Conservation (phyloP, 2,797 vertebrate genomes). For the Vireo griseus region DNA sequence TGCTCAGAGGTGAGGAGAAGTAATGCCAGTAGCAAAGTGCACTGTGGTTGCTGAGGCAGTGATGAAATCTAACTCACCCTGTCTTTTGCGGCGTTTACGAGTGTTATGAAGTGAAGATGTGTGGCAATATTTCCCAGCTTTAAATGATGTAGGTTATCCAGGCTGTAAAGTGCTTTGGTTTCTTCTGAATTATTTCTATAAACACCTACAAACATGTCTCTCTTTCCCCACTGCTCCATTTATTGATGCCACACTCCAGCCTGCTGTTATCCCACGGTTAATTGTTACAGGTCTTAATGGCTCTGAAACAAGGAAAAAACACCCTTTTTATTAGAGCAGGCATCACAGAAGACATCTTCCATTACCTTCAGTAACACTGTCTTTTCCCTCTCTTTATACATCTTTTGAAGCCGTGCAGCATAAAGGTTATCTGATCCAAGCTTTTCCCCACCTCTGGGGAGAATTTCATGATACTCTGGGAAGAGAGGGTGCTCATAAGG, state of each 20-base stretch:
- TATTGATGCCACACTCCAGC: background rate
- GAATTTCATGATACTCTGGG: background rate
- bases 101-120: background rate
- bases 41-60: background rate
- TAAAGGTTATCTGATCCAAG: background rate
- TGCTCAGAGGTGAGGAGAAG: background rate
- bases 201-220: background rate
- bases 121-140: background rate
- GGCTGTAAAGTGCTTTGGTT: background rate
- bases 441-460: background rate
- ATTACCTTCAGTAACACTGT: background rate
- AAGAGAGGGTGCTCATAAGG: background rate
- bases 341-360: background rate
- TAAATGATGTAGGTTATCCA: background rate
- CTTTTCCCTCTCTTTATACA: background rate
- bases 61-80: background rate
- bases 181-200: background rate
- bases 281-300: background rate
- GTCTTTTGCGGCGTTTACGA: background rate
- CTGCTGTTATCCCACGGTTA: background rate
- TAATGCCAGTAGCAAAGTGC: background rate
- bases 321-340: background rate
- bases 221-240: background rate
- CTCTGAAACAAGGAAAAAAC: background rate
- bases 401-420: background rate